These are phyloP conservation scores for Sminthurinus aureus DNA, from an alignment of 2,888 invertebrate species.

Conservation along the genomic window DNA sequence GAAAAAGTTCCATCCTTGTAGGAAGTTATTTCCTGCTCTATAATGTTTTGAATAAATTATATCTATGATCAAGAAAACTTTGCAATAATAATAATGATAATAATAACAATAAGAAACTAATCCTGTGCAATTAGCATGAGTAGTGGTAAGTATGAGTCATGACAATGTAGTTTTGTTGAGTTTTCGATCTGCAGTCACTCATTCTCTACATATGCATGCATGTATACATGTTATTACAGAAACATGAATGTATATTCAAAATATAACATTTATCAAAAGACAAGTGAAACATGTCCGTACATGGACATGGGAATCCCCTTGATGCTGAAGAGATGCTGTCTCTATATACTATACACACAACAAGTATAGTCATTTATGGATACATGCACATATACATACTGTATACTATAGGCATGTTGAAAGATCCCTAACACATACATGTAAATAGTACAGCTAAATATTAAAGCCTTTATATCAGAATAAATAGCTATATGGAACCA, in stretches of 20 bases:
- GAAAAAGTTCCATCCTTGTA: no score
- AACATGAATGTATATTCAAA: no score
- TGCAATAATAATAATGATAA: neutral
- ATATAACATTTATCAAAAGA: neutral
- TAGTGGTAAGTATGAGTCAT: neutral
- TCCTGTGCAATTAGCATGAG: constrained; percentile 3
- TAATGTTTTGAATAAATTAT: no score
- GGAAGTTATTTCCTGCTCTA: no score
- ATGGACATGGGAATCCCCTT: neutral
- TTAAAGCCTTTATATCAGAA: no score
- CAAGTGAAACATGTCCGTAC: neutral
- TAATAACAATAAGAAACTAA: neutral
- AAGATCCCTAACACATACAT: neutral
- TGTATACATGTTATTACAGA: no score
- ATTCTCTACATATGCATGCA: neutral
- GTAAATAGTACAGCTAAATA: neutral
- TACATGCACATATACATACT: neutral
- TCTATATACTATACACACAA: neutral
- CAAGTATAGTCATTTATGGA: neutral
- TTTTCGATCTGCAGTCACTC: neutral
- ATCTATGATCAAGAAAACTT: neutral
- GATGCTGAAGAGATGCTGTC: neutral
- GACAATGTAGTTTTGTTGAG: constrained; percentile 10
- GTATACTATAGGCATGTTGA: neutral
- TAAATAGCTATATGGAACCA: no score